phyloP scores from a whole-genome alignment of 1,140 invertebrate genomes.

The Lordiphosa mommai region DNA sequence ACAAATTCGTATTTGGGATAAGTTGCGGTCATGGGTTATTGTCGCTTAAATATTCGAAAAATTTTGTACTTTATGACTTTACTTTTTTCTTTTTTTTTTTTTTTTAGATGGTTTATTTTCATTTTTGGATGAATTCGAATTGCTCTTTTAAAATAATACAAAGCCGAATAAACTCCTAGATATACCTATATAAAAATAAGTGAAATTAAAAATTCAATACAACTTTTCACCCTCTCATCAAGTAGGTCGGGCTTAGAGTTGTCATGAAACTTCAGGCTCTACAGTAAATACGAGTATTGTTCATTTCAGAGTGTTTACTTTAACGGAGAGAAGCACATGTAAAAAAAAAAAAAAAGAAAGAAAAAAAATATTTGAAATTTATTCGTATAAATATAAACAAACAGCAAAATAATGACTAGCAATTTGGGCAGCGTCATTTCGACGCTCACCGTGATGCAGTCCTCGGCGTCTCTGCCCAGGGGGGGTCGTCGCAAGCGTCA shows the following conservation, averaged over 20 bases:
- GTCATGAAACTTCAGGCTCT: neutral
- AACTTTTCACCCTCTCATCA: neutral
- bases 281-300: neutral
- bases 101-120: too few relatives aligned
- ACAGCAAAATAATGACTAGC: neutral
- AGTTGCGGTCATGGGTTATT: too few relatives aligned
- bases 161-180: neutral
- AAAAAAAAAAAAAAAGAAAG: neutral
- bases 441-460: constrained; percentile 10
- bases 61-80: too few relatives aligned
- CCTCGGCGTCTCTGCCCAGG: constrained; percentile 9
- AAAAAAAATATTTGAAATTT: neutral
- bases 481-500: neutral
- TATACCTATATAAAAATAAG: neutral
- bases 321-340: neutral
- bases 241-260: neutral
- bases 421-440: constrained; percentile 15
- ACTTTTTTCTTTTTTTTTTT: too few relatives aligned
- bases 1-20: too few relatives aligned
- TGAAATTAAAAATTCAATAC: neutral
- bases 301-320: neutral
- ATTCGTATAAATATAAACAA: neutral
- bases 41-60: too few relatives aligned
- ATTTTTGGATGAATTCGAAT: too few relatives aligned
- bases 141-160: too few relatives aligned